A percentile compares a stretch with the other conserved stretches of the same genome.
These are phyloP conservation scores for Drosophila baimaii DNA, from an alignment of 1,140 invertebrate genomes.

Conservation along the genomic window DNA sequence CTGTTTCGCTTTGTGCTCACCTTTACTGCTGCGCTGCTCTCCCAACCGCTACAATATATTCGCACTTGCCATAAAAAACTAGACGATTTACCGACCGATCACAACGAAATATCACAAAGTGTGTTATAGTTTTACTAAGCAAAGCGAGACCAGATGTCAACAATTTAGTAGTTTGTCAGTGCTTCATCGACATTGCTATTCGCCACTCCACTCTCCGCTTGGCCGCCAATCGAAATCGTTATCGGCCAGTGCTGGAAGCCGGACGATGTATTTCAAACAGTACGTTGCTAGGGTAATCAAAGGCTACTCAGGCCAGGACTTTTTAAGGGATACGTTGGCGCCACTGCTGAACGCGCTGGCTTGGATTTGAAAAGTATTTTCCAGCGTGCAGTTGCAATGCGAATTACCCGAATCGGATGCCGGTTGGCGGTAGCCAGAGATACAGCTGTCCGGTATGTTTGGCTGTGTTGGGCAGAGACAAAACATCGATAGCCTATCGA, in stretches of 20 bases:
- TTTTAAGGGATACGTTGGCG: too few species aligned
- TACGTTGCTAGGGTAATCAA: too few species aligned
- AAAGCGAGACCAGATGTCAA: constrained; percentile 76
- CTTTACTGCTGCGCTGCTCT: constrained; percentile 37
- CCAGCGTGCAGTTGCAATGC: background rate
- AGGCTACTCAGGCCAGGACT: too few species aligned
- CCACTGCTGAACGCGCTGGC: background rate
- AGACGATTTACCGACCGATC: constrained; percentile 51
- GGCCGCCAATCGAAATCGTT: constrained; percentile 2
- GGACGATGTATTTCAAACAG: constrained; percentile 37
- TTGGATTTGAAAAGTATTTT: background rate
- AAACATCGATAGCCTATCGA: background rate
- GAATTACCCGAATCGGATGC: background rate
- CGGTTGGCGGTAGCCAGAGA: background rate
- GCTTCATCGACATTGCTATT: constrained; percentile 75
- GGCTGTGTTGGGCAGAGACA: background rate
- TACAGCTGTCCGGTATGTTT: background rate
- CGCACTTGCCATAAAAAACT: constrained; percentile 68
- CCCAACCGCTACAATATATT: constrained; percentile 45
- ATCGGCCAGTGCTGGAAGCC: constrained; percentile 15
- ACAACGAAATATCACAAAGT: constrained; percentile 75
- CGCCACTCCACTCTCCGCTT: constrained; percentile 30
- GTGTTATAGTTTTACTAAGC: constrained; percentile 50
- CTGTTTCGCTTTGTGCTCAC: constrained; percentile 47
- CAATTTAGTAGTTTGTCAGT: constrained; percentile 61